A percentile compares a stretch with the other conserved stretches of the same genome.
These are phyloP conservation scores for Lepeophtheirus salmonis DNA, from an alignment of 1,140 invertebrate genomes.

Conservation along the genomic window DNA sequence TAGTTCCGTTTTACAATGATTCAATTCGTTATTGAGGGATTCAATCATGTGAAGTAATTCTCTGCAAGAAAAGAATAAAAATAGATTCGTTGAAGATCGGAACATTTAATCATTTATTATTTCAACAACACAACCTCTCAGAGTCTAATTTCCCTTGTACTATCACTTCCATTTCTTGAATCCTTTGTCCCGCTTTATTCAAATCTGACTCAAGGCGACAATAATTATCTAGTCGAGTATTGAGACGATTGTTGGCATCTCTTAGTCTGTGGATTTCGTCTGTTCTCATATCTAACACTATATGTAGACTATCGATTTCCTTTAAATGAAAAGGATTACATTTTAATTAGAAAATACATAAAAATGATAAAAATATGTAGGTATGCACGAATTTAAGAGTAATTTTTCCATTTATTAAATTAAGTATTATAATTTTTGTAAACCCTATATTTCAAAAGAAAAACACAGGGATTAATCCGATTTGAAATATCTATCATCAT, in stretches of 20 bases:
- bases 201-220: neutral
- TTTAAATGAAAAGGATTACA: no score
- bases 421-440: no score
- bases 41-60: neutral
- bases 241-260: neutral
- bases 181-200: neutral
- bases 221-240: neutral
- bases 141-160: neutral
- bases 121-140: neutral
- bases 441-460: no score
- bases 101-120: no score
- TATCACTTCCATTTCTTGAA: neutral
- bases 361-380: no score
- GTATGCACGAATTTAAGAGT: no score
- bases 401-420: no score
- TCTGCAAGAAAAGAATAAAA: neutral
- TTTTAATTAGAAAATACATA: no score
- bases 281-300: neutral
- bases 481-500: no score
- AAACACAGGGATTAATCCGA: no score
- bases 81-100: neutral
- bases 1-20: no score
- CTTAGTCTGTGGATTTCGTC: neutral
- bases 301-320: neutral
- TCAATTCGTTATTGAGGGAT: neutral